A percentile compares a stretch with the other conserved stretches of the same genome.
Conservation (phyloP, 2,113 vertebrate species). For the Cheirogaleus medius region DNA sequence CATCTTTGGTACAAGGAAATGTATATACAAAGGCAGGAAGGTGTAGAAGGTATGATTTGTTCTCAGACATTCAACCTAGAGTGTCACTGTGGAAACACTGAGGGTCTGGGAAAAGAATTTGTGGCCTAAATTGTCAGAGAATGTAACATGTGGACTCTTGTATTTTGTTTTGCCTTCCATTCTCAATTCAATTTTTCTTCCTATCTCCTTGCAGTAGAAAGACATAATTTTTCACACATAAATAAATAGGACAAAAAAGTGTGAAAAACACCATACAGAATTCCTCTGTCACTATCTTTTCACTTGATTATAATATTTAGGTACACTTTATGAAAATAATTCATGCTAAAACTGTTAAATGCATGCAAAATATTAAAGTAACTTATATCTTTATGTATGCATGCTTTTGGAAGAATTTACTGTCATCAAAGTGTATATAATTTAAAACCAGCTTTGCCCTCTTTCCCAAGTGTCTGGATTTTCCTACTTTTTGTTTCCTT, state of each 20-base stretch:
- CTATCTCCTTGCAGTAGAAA: not conserved
- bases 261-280: not conserved
- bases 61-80: not conserved
- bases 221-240: not conserved
- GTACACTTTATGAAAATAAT: not conserved
- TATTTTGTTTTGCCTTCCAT: not conserved
- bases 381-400: not conserved
- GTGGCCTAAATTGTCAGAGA: not conserved
- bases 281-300: not conserved
- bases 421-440: not conserved
- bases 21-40: not conserved
- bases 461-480: not conserved
- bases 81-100: rapidly evolving
- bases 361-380: not conserved
- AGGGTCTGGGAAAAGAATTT: not conserved
- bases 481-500: not conserved
- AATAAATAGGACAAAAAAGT: not conserved
- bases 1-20: not conserved
- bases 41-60: not conserved
- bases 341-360: not conserved
- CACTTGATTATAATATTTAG: not conserved
- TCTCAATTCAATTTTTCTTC: not conserved
- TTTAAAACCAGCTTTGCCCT: not conserved
- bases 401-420: not conserved
- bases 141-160: not conserved